Percentiles rank a stretch among this genome's conserved stretches.
phyloP scores from a whole-genome alignment of 2,113 vertebrate genomes.

The Pristiophorus japonicus region DNA sequence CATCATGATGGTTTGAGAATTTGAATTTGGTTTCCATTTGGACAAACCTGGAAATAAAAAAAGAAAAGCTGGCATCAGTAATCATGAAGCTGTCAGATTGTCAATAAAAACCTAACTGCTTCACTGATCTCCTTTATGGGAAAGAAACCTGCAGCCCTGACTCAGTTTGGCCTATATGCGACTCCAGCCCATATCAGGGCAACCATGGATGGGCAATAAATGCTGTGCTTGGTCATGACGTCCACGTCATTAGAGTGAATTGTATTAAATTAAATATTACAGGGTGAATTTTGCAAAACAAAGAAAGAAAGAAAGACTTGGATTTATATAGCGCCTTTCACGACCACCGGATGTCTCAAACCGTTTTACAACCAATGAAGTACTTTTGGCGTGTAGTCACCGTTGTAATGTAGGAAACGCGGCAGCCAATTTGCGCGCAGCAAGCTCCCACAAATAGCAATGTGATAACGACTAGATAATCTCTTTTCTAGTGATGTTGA shows the following conservation, averaged over 20 bases:
- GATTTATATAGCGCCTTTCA: no score
- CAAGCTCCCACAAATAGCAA: no score
- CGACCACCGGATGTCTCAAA: no score
- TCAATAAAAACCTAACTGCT: neutral
- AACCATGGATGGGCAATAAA: neutral
- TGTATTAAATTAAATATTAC: neutral
- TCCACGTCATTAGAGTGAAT: neutral
- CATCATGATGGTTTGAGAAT: neutral
- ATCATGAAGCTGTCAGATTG: neutral
- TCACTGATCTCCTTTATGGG: neutral
- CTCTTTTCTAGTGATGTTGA: no score
- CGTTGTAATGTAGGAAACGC: no score
- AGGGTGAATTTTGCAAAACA: neutral
- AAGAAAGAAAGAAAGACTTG: no score
- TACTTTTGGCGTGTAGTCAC: no score
- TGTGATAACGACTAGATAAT: no score
- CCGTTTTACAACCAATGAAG: no score
- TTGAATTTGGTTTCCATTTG: neutral
- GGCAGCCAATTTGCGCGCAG: no score
- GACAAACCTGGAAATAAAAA: neutral
- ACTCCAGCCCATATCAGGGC: neutral
- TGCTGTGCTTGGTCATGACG: neutral
- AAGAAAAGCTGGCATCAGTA: no score
- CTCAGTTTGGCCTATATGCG: neutral
- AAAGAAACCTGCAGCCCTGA: neutral